phyloP scores from a whole-genome alignment of 92 coral and sea anemone genomes.

The Epizoanthus illoricatus region DNA sequence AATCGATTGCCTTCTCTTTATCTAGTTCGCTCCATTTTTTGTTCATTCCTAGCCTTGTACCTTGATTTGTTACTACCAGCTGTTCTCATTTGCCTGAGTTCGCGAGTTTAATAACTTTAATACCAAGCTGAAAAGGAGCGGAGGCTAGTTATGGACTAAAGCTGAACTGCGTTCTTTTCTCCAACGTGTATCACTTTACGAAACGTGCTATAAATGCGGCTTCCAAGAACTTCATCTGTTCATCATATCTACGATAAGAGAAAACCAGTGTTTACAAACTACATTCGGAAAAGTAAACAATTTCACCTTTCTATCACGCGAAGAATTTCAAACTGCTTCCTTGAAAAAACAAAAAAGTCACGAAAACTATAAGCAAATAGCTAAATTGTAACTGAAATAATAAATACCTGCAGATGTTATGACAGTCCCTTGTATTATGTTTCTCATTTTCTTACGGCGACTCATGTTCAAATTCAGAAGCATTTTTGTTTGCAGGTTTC shows the following conservation, averaged over 20 bases:
- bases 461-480: too few species aligned
- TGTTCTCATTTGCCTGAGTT: too few species aligned
- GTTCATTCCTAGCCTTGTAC: too few species aligned
- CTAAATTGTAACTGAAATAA: conserved; percentile 1
- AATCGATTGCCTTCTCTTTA: too few species aligned
- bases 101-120: too few species aligned
- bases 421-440: too few species aligned
- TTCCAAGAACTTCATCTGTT: not conserved
- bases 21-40: too few species aligned
- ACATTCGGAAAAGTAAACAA: conserved; percentile 17
- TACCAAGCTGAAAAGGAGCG: too few species aligned
- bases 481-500: too few species aligned
- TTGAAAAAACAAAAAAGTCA: conserved; percentile 16
- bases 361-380: conserved; percentile 4
- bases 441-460: too few species aligned
- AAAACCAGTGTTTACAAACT: not conserved
- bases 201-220: not conserved
- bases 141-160: not conserved
- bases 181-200: conserved; percentile 26
- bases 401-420: too few species aligned
- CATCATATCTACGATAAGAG: conserved; percentile 7
- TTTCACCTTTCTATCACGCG: conserved; percentile 27
- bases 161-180: not conserved
- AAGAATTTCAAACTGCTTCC: not conserved
- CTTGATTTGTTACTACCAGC: too few species aligned